Evolutionary conservation across 2,888 invertebrate genomes (phyloP).

Genomic region (Phyto melanocephala): DNA sequence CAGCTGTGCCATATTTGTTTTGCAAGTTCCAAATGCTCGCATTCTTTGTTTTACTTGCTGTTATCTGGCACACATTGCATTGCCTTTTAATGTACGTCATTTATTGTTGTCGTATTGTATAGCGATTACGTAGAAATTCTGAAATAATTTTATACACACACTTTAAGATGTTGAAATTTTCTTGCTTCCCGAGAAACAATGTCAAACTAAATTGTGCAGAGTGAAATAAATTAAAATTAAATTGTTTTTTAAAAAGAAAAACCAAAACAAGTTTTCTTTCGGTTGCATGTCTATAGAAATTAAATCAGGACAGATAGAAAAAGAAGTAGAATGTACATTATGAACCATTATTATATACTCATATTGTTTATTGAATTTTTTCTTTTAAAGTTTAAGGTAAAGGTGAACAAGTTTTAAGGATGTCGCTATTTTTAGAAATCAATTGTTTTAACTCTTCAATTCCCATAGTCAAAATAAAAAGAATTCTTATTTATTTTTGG

Average conservation of each 20-base stretch:
- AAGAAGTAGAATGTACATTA: neutral
- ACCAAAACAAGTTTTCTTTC: constrained; percentile 34
- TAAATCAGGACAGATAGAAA: constrained; percentile 46
- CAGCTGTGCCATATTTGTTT: constrained; percentile 20
- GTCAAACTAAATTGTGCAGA: constrained; percentile 38
- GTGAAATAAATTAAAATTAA: constrained; percentile 1
- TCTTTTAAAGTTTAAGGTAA: too few relatives aligned
- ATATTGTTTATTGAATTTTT: too few relatives aligned
- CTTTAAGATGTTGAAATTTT: constrained; percentile 16
- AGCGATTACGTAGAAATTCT: neutral
- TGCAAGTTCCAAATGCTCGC: neutral
- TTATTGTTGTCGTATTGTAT: neutral
- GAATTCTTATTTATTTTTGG: too few relatives aligned
- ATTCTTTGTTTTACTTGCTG: neutral
- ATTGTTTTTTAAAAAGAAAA: constrained; percentile 30
- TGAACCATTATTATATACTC: too few relatives aligned
- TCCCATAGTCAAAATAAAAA: too few relatives aligned
- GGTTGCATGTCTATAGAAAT: constrained; percentile 15
- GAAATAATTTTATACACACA: neutral
- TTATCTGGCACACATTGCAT: constrained; percentile 5
- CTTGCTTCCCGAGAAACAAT: constrained; percentile 36
- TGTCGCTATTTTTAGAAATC: too few relatives aligned
- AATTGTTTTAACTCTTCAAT: too few relatives aligned
- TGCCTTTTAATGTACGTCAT: neutral
- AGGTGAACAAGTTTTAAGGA: too few relatives aligned